These are phyloP conservation scores for Colistium nudipinnis DNA, from an alignment of 2,113 vertebrate species.

Conservation along the genomic window DNA sequence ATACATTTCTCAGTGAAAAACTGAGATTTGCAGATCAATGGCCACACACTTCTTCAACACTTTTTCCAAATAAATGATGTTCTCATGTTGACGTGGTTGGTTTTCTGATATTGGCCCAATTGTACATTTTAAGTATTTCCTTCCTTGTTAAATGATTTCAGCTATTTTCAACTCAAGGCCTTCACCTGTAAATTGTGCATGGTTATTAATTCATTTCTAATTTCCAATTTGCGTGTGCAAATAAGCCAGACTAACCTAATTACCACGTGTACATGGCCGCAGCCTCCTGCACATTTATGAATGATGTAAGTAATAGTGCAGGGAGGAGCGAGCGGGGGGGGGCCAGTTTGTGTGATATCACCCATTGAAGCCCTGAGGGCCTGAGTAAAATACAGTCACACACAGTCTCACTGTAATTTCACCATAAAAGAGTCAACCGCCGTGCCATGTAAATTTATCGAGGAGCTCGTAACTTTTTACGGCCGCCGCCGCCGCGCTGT, in stretches of 20 bases:
- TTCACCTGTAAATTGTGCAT: too few relatives aligned
- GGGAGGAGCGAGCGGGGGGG: slow-evolving; percentile 6
- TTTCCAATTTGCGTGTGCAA: neutral
- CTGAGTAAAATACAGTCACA: slow-evolving; percentile 33
- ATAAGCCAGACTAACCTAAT: too few relatives aligned
- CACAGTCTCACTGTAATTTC: slow-evolving; percentile 33
- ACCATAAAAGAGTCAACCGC: slow-evolving; percentile 51
- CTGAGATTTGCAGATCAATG: neutral
- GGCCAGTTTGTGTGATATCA: slow-evolving; percentile 12
- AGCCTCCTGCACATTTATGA: neutral
- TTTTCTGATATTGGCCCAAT: too few relatives aligned
- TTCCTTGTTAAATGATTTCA: too few relatives aligned
- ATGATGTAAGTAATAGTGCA: neutral
- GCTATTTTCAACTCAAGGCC: too few relatives aligned
- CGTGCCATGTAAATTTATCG: slow-evolving; percentile 57
- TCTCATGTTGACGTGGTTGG: too few relatives aligned
- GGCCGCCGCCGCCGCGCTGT: slow-evolving; percentile 40
- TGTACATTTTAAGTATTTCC: too few relatives aligned
- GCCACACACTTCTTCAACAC: too few relatives aligned
- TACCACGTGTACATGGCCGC: too few relatives aligned
- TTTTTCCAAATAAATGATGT: too few relatives aligned
- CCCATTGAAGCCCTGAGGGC: slow-evolving; percentile 43
- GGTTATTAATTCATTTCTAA: too few relatives aligned
- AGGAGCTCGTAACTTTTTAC: slow-evolving; percentile 62
- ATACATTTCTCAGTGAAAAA: neutral